phyloP scores from a whole-genome alignment of 1,140 invertebrate genomes.

The Mya arenaria region DNA sequence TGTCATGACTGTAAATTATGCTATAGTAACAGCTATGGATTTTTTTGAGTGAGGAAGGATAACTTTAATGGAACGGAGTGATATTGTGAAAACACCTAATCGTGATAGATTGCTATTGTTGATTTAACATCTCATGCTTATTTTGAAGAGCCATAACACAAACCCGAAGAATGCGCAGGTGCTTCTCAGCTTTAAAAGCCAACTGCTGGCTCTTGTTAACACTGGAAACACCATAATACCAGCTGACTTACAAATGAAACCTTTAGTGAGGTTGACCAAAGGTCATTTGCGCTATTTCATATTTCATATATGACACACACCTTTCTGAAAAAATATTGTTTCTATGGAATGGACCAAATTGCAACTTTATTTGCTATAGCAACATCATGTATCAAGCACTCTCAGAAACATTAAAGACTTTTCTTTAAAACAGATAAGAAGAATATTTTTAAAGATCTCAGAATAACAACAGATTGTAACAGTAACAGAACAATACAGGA shows the following conservation, averaged over 20 bases:
- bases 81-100: conserved; percentile 36
- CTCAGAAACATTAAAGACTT: conserved; percentile 17
- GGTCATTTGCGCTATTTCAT: conserved; percentile 12
- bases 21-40: conserved; percentile 17
- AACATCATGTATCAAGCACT: background rate
- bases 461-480: too few relatives aligned
- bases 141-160: conserved; percentile 55
- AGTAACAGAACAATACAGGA: too few relatives aligned
- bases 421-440: conserved; percentile 20
- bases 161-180: conserved; percentile 58
- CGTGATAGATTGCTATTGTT: conserved; percentile 22
- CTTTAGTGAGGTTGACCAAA: conserved; percentile 27
- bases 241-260: conserved; percentile 42
- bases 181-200: conserved; percentile 29
- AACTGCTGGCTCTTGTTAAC: conserved; percentile 32
- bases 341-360: conserved; percentile 34
- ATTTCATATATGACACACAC: conserved; percentile 5
- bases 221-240: conserved; percentile 27
- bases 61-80: conserved; percentile 21
- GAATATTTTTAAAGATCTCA: background rate
- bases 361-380: background rate
- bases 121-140: conserved; percentile 55
- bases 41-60: conserved; percentile 35
- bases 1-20: background rate
- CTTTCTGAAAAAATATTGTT: conserved; percentile 17